phyloP scores from a whole-genome alignment of 2,888 invertebrate genomes.

The Philopedon plagiatum region DNA sequence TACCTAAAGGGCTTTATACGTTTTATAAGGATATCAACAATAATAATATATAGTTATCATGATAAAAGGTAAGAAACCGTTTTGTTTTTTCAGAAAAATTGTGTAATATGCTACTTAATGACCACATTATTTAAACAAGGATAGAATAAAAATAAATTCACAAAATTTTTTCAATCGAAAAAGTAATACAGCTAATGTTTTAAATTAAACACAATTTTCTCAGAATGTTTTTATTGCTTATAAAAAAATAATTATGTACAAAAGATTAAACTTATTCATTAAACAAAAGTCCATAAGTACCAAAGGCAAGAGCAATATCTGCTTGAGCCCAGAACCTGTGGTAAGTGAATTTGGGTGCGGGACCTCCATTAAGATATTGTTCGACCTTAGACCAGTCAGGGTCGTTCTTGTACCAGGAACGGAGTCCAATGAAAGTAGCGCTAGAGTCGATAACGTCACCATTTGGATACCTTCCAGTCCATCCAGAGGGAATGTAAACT shows the following conservation, averaged over 20 bases:
- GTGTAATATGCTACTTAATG: too few relatives aligned
- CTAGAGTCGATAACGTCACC: slow-evolving; percentile 54
- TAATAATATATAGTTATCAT: too few relatives aligned
- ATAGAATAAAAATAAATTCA: too few relatives aligned
- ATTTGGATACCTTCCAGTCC: slow-evolving; percentile 55
- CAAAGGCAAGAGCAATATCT: slow-evolving; percentile 55
- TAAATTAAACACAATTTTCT: not conserved
- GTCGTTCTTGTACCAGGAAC: slow-evolving; percentile 56
- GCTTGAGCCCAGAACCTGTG: slow-evolving; percentile 58
- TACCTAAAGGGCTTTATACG: too few relatives aligned
- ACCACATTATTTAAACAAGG: too few relatives aligned
- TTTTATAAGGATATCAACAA: too few relatives aligned
- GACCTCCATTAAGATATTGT: slow-evolving; percentile 53
- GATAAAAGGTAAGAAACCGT: too few relatives aligned
- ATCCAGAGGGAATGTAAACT: slow-evolving; percentile 54
- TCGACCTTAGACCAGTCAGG: slow-evolving; percentile 54
- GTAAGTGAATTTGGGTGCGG: slow-evolving; percentile 53
- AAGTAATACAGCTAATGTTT: too few relatives aligned
- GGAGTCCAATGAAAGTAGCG: slow-evolving; percentile 53
- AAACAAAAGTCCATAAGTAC: slow-evolving; percentile 55
- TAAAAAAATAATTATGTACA: slow-evolving; percentile 1
- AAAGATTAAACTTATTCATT: slow-evolving; percentile 50
- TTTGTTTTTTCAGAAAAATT: too few relatives aligned
- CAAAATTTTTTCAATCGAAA: too few relatives aligned
- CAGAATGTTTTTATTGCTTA: not conserved